These are phyloP conservation scores for Drosophila hydei DNA, from an alignment of 1,140 invertebrate genomes.

Conservation along the genomic window DNA sequence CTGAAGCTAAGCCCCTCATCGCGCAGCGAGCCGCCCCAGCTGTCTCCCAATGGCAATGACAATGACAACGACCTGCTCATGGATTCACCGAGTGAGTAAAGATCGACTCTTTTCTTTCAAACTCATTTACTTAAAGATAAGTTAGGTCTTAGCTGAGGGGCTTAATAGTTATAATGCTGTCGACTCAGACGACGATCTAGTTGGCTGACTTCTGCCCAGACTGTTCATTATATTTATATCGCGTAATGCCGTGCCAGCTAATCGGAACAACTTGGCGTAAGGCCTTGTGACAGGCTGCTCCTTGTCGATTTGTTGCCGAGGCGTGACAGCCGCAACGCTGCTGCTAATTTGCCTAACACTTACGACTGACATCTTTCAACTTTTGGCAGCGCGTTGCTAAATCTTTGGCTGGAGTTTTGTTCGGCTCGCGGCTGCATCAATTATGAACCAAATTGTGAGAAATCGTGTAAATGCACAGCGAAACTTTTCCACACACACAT, in stretches of 20 bases:
- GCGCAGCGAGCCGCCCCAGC: constrained; percentile 72
- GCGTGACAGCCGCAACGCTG: constrained; percentile 62
- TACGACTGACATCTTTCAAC: constrained; percentile 63
- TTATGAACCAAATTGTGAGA: constrained; percentile 56
- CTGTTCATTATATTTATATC: neutral
- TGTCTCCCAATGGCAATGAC: constrained; percentile 86
- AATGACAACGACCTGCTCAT: constrained; percentile 88
- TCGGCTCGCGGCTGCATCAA: constrained; percentile 55
- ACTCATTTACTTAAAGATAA: no score
- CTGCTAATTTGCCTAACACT: constrained; percentile 74
- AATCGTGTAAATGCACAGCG: constrained; percentile 62
- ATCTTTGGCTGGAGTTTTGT: constrained; percentile 32
- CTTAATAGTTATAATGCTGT: no score
- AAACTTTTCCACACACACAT: constrained; percentile 55
- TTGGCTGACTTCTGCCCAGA: no score
- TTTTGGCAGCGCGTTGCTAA: constrained; percentile 38
- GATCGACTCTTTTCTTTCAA: constrained; percentile 77
- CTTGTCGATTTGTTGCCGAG: constrained; percentile 15
- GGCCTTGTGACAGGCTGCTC: constrained; percentile 9
- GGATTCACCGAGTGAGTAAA: constrained; percentile 91
- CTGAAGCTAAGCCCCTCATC: constrained; percentile 74
- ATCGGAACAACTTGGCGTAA: constrained; percentile 31
- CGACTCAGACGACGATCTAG: no score
- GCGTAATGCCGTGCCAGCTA: neutral
- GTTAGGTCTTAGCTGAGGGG: no score